phyloP scores from a whole-genome alignment of 2,888 invertebrate genomes.

The Ophioninae sp. region DNA sequence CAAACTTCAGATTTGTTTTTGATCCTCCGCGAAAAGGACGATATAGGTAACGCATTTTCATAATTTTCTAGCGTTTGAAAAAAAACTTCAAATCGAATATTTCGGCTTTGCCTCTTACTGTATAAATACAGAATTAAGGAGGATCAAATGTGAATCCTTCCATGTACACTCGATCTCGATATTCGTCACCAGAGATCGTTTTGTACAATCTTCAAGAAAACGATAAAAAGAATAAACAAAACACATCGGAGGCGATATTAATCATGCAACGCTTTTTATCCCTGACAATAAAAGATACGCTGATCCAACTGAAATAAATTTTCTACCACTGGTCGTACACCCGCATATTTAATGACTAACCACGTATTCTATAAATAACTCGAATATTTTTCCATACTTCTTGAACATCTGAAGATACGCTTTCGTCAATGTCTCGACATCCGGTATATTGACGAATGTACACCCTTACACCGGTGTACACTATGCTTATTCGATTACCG shows the following conservation, averaged over 20 bases:
- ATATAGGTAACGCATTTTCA: too few species aligned
- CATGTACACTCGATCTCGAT: neutral
- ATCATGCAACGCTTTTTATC: neutral
- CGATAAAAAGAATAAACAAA: neutral
- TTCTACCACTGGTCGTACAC: neutral
- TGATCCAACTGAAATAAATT: neutral
- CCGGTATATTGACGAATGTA: neutral
- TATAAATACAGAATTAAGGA: too few species aligned
- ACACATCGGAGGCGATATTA: neutral
- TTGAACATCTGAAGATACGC: neutral
- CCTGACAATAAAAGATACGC: neutral
- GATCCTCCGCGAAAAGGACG: too few species aligned
- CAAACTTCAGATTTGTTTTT: neutral
- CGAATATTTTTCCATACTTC: neutral
- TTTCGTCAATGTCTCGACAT: neutral
- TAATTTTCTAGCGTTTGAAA: too few species aligned
- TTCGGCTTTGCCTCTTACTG: too few species aligned
- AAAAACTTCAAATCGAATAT: too few species aligned
- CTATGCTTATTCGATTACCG: neutral
- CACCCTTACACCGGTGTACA: neutral
- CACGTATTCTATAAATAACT: neutral
- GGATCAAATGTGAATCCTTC: too few species aligned
- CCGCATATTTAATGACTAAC: neutral
- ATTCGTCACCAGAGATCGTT: neutral
- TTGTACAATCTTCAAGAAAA: neutral